These are phyloP conservation scores for Lordiphosa andalusiaca DNA, from an alignment of 2,888 invertebrate species.

Conservation along the genomic window DNA sequence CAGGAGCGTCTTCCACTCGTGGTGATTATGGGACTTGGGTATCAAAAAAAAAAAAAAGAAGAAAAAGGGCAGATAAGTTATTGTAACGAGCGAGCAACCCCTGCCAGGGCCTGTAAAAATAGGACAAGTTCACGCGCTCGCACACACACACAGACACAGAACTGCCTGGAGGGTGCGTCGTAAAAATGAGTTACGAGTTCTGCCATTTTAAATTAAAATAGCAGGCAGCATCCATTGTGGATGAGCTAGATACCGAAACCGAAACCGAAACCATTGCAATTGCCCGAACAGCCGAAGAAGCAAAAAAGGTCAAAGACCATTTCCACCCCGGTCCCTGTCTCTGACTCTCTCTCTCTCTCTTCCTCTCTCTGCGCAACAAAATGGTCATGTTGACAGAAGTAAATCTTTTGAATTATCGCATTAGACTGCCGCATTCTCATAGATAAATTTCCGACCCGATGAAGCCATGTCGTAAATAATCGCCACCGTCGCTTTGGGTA, in stretches of 20 bases:
- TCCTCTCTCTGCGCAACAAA: conserved; percentile 47
- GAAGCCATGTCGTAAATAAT: conserved; percentile 76
- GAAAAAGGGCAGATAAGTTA: conserved; percentile 76
- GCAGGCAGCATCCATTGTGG: conserved; percentile 51
- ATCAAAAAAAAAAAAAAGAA: too few species aligned
- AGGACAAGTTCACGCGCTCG: conserved; percentile 60
- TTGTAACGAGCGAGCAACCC: conserved; percentile 66
- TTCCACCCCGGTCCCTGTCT: conserved; percentile 54
- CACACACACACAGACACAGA: conserved; percentile 32
- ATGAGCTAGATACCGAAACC: conserved; percentile 13
- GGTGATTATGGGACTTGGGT: conserved; percentile 56
- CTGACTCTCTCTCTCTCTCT: conserved; percentile 9
- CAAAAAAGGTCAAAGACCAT: conserved; percentile 69
- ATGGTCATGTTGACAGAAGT: conserved; percentile 79
- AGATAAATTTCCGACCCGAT: conserved; percentile 63
- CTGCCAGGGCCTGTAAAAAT: conserved; percentile 68
- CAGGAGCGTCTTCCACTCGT: conserved; percentile 69
- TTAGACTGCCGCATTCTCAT: conserved; percentile 73
- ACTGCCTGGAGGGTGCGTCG: conserved; percentile 61
- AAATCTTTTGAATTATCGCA: conserved; percentile 79
- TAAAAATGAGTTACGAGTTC: conserved; percentile 79
- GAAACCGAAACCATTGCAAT: conserved; percentile 17
- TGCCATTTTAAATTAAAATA: conserved; percentile 79
- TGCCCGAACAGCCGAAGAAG: conserved; percentile 10
- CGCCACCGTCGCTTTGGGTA: conserved; percentile 52